Evolutionary conservation across 2,113 vertebrate genomes (phyloP).

Genomic region (Mohoua ochrocephala): DNA sequence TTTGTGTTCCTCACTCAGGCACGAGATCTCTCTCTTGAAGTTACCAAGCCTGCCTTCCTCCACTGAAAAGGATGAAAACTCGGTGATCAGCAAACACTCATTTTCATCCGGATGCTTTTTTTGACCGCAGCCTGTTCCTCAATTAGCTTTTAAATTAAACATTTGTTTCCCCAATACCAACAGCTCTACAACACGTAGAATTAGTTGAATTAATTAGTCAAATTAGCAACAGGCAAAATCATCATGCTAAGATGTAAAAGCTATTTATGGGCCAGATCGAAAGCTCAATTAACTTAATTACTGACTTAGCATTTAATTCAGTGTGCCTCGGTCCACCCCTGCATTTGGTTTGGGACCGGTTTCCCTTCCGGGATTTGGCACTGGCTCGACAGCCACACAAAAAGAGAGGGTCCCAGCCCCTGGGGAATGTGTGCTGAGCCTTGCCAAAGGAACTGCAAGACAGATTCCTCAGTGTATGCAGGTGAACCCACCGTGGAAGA

Average conservation of each 20-base stretch:
- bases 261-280: background rate
- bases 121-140: background rate
- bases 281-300: background rate
- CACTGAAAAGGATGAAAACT: background rate
- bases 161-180: background rate
- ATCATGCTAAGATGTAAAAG: background rate
- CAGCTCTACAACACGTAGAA: background rate
- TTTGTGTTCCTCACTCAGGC: background rate
- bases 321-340: rapidly evolving
- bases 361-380: background rate
- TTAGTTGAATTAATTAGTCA: constrained; percentile 12
- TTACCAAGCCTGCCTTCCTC: background rate
- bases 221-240: background rate
- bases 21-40: background rate
- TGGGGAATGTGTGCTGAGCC: rapidly evolving
- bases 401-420: background rate
- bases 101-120: background rate
- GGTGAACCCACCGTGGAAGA: background rate
- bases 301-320: background rate
- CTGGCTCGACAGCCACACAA: rapidly evolving
- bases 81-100: background rate
- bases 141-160: constrained; percentile 37
- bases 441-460: background rate
- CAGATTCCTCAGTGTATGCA: rapidly evolving
- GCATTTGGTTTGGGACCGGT: rapidly evolving